These are phyloP conservation scores for Charanyca ferruginea DNA, from an alignment of 2,888 invertebrate genomes.

Conservation along the genomic window DNA sequence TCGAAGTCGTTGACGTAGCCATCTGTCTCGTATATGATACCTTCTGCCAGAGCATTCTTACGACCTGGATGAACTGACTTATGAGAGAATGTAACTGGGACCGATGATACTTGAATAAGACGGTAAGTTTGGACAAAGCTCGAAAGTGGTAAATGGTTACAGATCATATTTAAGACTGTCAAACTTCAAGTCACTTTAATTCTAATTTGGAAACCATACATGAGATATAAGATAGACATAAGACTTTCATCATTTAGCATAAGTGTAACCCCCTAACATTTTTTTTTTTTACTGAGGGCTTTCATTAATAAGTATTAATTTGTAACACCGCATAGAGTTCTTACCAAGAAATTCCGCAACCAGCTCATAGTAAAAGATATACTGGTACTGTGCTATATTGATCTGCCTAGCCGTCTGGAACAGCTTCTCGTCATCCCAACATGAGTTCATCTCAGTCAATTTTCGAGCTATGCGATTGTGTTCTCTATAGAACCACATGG, in stretches of 20 bases:
- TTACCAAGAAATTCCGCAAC: slow-evolving; percentile 94
- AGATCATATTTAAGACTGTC: too few species aligned
- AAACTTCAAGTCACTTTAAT: too few species aligned
- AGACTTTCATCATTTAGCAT: too few species aligned
- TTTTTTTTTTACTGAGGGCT: too few species aligned
- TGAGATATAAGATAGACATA: too few species aligned
- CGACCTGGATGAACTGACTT: slow-evolving; percentile 53
- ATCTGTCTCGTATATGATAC: slow-evolving; percentile 69
- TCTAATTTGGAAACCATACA: too few species aligned
- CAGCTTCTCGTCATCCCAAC: slow-evolving; percentile 96
- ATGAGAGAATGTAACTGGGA: neutral
- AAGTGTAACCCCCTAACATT: too few species aligned
- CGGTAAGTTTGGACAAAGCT: too few species aligned
- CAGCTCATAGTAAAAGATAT: slow-evolving; percentile 95
- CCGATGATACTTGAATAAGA: neutral
- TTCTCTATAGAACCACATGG: slow-evolving; percentile 89
- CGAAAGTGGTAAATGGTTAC: too few species aligned
- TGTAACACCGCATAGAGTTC: slow-evolving; percentile 24
- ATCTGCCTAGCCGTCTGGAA: slow-evolving; percentile 92
- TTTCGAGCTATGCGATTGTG: slow-evolving; percentile 95
- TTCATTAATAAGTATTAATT: too few species aligned
- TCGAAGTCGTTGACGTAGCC: slow-evolving; percentile 92
- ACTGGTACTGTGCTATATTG: slow-evolving; percentile 94
- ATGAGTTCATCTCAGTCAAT: slow-evolving; percentile 94
- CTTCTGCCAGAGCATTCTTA: slow-evolving; percentile 64